phyloP scores from a whole-genome alignment of 2,113 vertebrate species.

The Hiodon tergisus region DNA sequence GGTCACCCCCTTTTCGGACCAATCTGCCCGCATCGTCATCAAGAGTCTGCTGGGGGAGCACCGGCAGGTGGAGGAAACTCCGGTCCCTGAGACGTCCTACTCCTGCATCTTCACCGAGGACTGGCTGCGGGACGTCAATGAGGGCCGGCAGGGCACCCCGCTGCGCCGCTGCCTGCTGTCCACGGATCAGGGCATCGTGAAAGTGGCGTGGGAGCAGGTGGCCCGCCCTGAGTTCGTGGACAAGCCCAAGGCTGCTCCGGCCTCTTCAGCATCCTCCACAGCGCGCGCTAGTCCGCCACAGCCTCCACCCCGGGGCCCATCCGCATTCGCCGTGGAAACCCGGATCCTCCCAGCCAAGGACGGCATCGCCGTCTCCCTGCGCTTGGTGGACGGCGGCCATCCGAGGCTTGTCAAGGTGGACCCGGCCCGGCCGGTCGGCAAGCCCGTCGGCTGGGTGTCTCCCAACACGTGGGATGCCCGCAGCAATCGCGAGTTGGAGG shows the following conservation, averaged over 20 bases:
- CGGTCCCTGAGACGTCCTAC: slow-evolving; percentile 61
- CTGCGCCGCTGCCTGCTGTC: slow-evolving; percentile 73
- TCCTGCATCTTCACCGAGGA: slow-evolving; percentile 68
- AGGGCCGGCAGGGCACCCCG: slow-evolving; percentile 45
- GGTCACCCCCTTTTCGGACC: slow-evolving; percentile 67
- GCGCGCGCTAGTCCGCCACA: slow-evolving; percentile 20
- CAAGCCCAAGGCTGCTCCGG: slow-evolving; percentile 42
- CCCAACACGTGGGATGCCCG: slow-evolving; percentile 58
- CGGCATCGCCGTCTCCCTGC: slow-evolving; percentile 55
- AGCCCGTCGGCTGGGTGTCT: slow-evolving; percentile 47
- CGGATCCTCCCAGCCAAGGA: slow-evolving; percentile 48
- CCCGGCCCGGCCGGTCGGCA: slow-evolving; percentile 42
- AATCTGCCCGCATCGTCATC: slow-evolving; percentile 66
- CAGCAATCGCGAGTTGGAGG: slow-evolving; percentile 63
- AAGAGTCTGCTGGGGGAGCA: slow-evolving; percentile 74
- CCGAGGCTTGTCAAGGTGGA: slow-evolving; percentile 61
- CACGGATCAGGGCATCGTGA: slow-evolving; percentile 63
- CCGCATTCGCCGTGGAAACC: slow-evolving; percentile 21
- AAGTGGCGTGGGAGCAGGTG: slow-evolving; percentile 73
- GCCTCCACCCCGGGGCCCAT: slow-evolving; percentile 24
- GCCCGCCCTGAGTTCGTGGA: slow-evolving; percentile 71
- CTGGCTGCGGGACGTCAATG: slow-evolving; percentile 74
- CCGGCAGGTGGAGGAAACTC: slow-evolving; percentile 62
- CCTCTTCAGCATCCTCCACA: slow-evolving; percentile 28
- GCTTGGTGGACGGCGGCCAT: slow-evolving; percentile 48